Evolutionary conservation across 2,888 invertebrate genomes (phyloP), one percentile per base, ranked within the genome.

Genomic region (Netelia virgata): DNA sequence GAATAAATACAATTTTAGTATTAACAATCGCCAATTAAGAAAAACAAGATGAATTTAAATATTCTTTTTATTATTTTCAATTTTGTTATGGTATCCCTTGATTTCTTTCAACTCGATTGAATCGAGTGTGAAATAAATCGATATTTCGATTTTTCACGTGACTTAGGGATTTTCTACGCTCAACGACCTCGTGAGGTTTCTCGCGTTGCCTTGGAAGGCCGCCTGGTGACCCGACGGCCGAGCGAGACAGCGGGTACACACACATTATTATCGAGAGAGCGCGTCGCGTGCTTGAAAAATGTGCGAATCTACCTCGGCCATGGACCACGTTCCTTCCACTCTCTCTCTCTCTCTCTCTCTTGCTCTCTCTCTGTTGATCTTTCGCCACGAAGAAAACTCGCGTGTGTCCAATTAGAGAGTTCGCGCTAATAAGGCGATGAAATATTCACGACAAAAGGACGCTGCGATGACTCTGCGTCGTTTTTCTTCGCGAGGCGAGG

Each of bases 381-480:
- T 73, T 14, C 53, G 75, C 50, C 28, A 73, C 53, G 70, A 41
- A 79, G 84, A 82, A 85, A 87, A 88, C 88, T 88, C 89, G 86
- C 86, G 89, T 87, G 88, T 87, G 87, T 89, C 89, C 90, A 91
- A 92, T 92, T 91, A 91, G 92, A 90, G 88, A 85, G 85, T 80
- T 74, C 59, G 84, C 89, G 92, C 91, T 92, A 92, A 92, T 91
- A 88, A 88, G 89, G 89, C 90, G 90, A 90, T 90, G 91, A 91
- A 90, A 91, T 90, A 91, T 90, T 86, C 87, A 55, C 74, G 83
- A 70, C 82, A 77, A 82, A 83, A 81, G 85, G 69, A 79, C 18
- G 16, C 59, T 28, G 63, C 61, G 82, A 20, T 47, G 77, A 74
- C 69, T 77, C 63, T 41, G 9, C 18, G 28, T 16, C 16, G 16